Base-by-base conservation (phyloP, 2,888 invertebrate genomes). In the Smittia aterrima region DNA sequence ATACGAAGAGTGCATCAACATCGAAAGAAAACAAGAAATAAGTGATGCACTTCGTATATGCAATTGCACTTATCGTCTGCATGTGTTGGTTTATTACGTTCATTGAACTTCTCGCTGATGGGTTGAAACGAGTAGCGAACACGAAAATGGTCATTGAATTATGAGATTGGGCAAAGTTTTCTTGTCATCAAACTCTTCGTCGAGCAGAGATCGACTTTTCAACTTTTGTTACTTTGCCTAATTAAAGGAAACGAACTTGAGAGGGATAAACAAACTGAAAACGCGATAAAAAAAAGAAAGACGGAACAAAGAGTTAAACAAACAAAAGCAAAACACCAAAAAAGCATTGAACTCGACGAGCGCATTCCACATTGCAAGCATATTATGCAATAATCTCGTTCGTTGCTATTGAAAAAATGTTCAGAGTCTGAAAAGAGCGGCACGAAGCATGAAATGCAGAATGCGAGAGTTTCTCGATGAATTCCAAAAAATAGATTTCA, bases 311-410 rank as follows among this genome's bases (percentile, higher is more conserved):
- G 58, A 58, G 13, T 58, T 58, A 2, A 22, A 27, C n/a, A 64
- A 40, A 72, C 54, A 72, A 72, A 62, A 70, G 27, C 54, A 53
- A 70, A 72, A 62, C 58, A 62, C 72, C 72, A 38, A 72, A 72
- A 58, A 72, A 72, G 24, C 72, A 62, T 72, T 72, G 72, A 72
- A 72, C 72, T 72, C 62, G 62, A n/a, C n/a, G n/a, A 71, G 58
- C 53, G 72, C 72, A 72, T 72, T 72, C 72, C 72, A 54, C 27
- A 62, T 71, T 22, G 53, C 68, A 40, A 25, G 66, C 70, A 71
- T 71, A 62, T 72, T 72, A 72, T 72, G 72, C 72, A 72, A 72
- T n/a, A n/a, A n/a, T 64, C 18, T 1, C 64, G 25, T 58, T 58
- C 22, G 22, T 20, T 58, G 58, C 58, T 58, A 22, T 58, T 58